A percentile compares a stretch with the other conserved stretches of the same genome.
phyloP scores from a whole-genome alignment of 2,797 vertebrate species.

The Zalophus californianus region DNA sequence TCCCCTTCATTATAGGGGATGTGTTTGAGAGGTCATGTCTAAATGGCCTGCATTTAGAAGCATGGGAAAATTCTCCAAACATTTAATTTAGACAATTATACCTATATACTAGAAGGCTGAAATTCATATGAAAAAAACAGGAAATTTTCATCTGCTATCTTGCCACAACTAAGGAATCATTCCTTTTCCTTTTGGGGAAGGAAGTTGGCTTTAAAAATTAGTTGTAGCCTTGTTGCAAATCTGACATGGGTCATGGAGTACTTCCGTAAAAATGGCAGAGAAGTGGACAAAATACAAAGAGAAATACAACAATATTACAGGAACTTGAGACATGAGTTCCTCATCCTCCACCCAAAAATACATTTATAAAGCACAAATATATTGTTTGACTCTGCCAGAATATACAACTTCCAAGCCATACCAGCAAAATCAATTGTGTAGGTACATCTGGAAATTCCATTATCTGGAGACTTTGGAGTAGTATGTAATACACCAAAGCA shows the following conservation, averaged over 20 bases:
- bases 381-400: conserved; percentile 4
- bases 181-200: not conserved
- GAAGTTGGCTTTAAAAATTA: not conserved
- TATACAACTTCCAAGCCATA: conserved; percentile 3
- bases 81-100: conserved; percentile 76
- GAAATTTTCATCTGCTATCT: not conserved
- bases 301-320: not conserved
- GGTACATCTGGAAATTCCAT: not conserved
- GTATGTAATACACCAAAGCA: not conserved
- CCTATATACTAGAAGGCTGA: not conserved
- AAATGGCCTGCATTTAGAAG: conserved; percentile 68
- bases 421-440: not conserved
- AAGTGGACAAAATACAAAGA: conserved; percentile 22
- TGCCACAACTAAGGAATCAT: not conserved
- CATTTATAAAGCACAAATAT: not conserved
- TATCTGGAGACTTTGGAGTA: not conserved
- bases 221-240: not conserved
- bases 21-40: conserved; percentile 51
- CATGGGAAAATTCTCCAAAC: conserved; percentile 71
- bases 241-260: not conserved
- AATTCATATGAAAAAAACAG: not conserved
- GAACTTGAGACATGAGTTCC: not conserved
- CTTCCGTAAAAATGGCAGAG: conserved; percentile 1
- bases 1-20: conserved; percentile 68
- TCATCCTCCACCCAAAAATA: not conserved